phyloP scores from a whole-genome alignment of 1,140 invertebrate species.

The Thaumatotibia leucotreta region DNA sequence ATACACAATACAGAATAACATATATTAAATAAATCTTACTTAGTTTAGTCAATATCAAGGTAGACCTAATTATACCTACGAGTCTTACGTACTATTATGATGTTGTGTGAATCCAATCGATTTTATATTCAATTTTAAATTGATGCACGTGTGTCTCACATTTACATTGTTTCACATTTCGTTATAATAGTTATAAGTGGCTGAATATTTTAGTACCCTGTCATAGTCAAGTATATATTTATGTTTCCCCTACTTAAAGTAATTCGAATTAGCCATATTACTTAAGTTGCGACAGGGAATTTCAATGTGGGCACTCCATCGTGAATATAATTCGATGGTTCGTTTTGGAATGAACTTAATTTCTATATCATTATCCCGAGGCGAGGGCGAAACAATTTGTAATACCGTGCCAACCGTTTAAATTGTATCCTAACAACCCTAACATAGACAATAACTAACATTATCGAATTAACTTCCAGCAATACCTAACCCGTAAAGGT shows the following conservation, averaged over 20 bases:
- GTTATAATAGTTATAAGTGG: not conserved
- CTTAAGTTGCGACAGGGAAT: too few species aligned
- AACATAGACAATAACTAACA: not conserved
- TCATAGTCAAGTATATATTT: not conserved
- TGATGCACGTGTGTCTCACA: not conserved
- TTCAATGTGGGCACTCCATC: not conserved
- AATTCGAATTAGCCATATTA: not conserved
- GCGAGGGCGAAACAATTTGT: not conserved
- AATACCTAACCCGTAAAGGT: slow-evolving; percentile 2
- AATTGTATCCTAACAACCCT: slow-evolving; percentile 12
- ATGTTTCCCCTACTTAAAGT: not conserved
- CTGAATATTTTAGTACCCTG: not conserved
- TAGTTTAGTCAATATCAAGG: too few species aligned
- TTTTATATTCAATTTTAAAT: not conserved
- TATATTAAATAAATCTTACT: too few species aligned
- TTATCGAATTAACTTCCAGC: slow-evolving; percentile 13
- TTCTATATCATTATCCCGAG: not conserved
- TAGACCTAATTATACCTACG: too few species aligned
- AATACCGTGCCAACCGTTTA: slow-evolving; percentile 10
- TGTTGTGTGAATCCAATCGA: too few species aligned
- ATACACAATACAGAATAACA: too few species aligned
- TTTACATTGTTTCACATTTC: not conserved
- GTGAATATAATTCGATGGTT: not conserved
- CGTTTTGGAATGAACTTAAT: not conserved
- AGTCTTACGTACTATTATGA: too few species aligned